Base-by-base conservation (phyloP, 1,140 invertebrate genomes). In the Polypedilum vanderplanki region DNA sequence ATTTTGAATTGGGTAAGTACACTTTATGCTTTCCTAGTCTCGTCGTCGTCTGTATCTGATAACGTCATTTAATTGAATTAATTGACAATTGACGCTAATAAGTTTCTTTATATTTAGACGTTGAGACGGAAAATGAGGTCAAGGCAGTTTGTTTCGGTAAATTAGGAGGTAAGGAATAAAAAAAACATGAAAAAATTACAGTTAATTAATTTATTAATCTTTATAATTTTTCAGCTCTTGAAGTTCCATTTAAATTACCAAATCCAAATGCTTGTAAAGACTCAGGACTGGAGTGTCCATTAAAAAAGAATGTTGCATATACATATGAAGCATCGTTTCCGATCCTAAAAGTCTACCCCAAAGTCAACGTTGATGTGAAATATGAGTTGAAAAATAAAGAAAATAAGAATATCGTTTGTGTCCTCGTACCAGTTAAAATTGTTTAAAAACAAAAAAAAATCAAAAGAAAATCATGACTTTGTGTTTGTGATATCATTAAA, bases 201-300 rank as follows among this genome's bases (percentile, higher is more conserved):
- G 10, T 70, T 70, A n/a, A 18, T 1, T 57, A 57, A 15, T 57
- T 57, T 57, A 57, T 3, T 20, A 8, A 22, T 70, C 10, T 41
- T n/a, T n/a, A n/a, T n/a, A n/a, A n/a, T n/a, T 84, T 93, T 18
- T 83, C 87, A 79, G 88, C 87, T 73, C 79, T 92, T 12, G 87
- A 89, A 1, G 83, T 92, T 75, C 90, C 90, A 24, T 93, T 93
- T 79, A 86, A 86, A 10, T 78, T 93, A 75, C 81, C 87, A 7
- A 87, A 93, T 78, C 83, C 87, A 0, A 83, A 93, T 79, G 91
- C 87, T 7, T 93, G 91, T 79, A 79, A 84, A 40, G 85, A 86
- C 76, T 87, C 85, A 46, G 89, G 89, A 0, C 78, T 93, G 0
- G 80, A 79, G 7, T 94, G 92, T 78, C 92, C 92, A 0, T 75